A percentile compares a stretch with the other conserved stretches of the same genome.
phyloP scores from a whole-genome alignment of 2,797 vertebrate species.

The Siniperca scherzeri region DNA sequence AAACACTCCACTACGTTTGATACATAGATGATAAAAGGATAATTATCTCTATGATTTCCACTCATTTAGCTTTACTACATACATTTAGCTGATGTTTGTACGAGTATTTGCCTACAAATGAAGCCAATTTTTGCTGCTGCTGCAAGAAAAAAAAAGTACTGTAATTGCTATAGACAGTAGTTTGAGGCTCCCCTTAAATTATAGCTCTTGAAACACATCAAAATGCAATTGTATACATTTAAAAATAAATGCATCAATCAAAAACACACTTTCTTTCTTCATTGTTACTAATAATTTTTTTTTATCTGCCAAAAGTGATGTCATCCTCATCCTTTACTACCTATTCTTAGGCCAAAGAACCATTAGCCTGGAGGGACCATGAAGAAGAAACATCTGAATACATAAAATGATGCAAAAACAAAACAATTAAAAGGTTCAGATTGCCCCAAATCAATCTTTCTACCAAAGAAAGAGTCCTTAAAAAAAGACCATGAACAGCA shows the following conservation, averaged over 20 bases:
- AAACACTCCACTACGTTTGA: conserved; percentile 30
- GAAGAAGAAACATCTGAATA: neutral
- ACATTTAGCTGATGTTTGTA: conserved; percentile 6
- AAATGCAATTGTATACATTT: neutral
- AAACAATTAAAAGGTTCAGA: neutral
- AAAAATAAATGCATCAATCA: conserved; percentile 5
- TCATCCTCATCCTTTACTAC: neutral
- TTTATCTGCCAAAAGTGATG: neutral
- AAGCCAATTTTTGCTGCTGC: conserved; percentile 13
- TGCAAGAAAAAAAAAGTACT: neutral
- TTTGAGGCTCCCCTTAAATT: neutral
- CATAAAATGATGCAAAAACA: neutral
- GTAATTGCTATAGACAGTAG: neutral
- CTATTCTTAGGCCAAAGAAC: neutral
- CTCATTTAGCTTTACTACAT: conserved; percentile 34
- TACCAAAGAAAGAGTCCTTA: fast-evolving
- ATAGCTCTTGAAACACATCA: neutral
- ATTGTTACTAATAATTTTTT: neutral
- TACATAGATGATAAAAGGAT: conserved; percentile 61
- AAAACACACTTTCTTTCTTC: neutral
- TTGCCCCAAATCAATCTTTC: neutral
- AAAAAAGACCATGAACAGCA: neutral
- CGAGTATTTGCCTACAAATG: conserved; percentile 12
- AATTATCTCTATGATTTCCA: conserved; percentile 36
- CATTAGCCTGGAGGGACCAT: neutral